Conservation (phyloP, 37 sponge, comb jelly and placozoan species). For the Cladorhizidae sp. region DNA sequence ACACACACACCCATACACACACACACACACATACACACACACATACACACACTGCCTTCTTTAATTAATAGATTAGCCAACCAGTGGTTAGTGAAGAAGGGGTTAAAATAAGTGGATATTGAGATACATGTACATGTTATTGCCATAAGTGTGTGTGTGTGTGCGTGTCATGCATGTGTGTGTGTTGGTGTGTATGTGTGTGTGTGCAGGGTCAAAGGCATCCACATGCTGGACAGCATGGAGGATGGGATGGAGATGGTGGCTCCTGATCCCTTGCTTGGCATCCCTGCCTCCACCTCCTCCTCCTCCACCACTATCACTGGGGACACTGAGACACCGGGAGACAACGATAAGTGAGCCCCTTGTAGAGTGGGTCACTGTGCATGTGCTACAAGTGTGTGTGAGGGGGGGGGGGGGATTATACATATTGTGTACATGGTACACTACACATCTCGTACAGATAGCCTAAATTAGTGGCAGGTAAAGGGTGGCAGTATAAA, state of each 20-base stretch:
- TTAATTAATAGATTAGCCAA: too few relatives aligned
- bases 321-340: background rate
- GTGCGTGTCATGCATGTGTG: too few relatives aligned
- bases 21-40: constrained; percentile 4
- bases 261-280: constrained; percentile 12
- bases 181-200: too few relatives aligned
- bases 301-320: background rate
- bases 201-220: constrained; percentile 44
- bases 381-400: background rate
- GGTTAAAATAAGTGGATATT: too few relatives aligned
- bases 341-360: background rate
- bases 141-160: background rate
- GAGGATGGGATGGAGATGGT: constrained; percentile 72
- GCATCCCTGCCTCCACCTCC: background rate
- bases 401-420: background rate
- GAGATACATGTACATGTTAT: too few relatives aligned
- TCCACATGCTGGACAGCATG: constrained; percentile 47
- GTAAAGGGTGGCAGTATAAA: too few relatives aligned
- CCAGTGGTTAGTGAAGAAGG: too few relatives aligned
- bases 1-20: too few relatives aligned
- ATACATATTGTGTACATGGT: too few relatives aligned
- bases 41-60: background rate
- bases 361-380: too few relatives aligned
- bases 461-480: too few relatives aligned
- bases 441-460: too few relatives aligned